Conservation (phyloP, 2,888 invertebrate species). For the Coelopa pilipes region DNA sequence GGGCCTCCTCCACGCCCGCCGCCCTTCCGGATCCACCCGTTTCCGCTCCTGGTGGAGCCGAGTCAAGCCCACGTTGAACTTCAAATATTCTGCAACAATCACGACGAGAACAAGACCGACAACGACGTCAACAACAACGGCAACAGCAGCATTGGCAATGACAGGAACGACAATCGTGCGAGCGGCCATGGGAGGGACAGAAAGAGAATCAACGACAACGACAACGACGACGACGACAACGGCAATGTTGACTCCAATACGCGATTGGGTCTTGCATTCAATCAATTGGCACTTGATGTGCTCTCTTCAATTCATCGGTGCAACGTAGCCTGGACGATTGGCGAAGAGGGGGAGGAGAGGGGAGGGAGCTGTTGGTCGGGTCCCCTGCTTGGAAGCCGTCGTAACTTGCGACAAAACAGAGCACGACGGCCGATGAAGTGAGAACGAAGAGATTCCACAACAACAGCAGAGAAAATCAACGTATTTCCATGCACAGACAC, state of each 20-base stretch:
- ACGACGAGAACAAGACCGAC: too few relatives aligned
- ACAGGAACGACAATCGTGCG: slow-evolving; percentile 10
- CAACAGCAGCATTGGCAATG: background rate
- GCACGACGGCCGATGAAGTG: slow-evolving; percentile 31
- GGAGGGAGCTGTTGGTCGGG: slow-evolving; percentile 4
- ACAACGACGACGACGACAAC: slow-evolving; percentile 9
- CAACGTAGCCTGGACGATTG: background rate
- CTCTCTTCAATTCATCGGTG: slow-evolving; percentile 12
- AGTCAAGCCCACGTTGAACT: too few relatives aligned
- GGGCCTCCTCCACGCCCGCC: too few relatives aligned
- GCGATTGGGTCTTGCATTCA: slow-evolving; percentile 17
- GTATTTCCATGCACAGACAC: too few relatives aligned
- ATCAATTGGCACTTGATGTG: slow-evolving; percentile 30
- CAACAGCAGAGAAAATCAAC: too few relatives aligned
- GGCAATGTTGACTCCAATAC: slow-evolving; percentile 16
- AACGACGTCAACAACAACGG: too few relatives aligned
- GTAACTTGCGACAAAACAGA: slow-evolving; percentile 32
- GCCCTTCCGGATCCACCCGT: too few relatives aligned
- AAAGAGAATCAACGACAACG: background rate
- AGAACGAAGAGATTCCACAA: background rate
- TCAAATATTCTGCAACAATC: too few relatives aligned
- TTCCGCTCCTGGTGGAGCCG: too few relatives aligned
- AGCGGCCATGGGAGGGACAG: slow-evolving; percentile 8
- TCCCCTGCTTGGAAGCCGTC: background rate
- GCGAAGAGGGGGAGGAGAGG: too few relatives aligned